These are phyloP conservation scores for Furnarius figulus DNA, from an alignment of 2,113 vertebrate species.

Conservation along the genomic window DNA sequence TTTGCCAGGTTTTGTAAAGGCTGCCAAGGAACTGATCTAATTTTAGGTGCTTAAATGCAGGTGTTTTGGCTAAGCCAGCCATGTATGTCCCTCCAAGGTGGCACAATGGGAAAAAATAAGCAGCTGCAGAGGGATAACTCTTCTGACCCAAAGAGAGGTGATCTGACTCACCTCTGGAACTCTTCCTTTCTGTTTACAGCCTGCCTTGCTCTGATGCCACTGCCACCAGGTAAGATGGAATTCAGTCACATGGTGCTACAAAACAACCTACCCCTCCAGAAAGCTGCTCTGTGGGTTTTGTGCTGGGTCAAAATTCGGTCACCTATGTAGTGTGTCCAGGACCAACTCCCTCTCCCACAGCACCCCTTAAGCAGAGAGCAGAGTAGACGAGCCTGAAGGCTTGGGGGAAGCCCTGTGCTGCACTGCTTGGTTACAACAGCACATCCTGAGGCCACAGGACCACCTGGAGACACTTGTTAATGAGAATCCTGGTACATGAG, in stretches of 20 bases:
- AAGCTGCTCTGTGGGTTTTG: neutral
- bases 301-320: neutral
- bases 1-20: neutral
- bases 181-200: neutral
- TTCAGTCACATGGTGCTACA: neutral
- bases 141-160: neutral
- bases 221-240: neutral
- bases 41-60: neutral
- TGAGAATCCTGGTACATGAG: neutral
- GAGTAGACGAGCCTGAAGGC: accelerated
- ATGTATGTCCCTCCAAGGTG: neutral
- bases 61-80: neutral
- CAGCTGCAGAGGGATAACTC: neutral
- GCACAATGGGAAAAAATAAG: neutral
- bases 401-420: neutral
- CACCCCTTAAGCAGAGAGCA: accelerated
- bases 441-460: neutral
- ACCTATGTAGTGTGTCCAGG: accelerated
- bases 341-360: accelerated
- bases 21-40: neutral
- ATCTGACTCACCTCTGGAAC: neutral
- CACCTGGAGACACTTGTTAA: conserved; percentile 36
- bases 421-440: neutral
- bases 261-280: neutral
- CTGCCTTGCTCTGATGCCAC: neutral